A percentile compares a stretch with the other conserved stretches of the same genome.
phyloP scores from a whole-genome alignment of 2,113 vertebrate genomes.

The Bambusicola thoracicus region DNA sequence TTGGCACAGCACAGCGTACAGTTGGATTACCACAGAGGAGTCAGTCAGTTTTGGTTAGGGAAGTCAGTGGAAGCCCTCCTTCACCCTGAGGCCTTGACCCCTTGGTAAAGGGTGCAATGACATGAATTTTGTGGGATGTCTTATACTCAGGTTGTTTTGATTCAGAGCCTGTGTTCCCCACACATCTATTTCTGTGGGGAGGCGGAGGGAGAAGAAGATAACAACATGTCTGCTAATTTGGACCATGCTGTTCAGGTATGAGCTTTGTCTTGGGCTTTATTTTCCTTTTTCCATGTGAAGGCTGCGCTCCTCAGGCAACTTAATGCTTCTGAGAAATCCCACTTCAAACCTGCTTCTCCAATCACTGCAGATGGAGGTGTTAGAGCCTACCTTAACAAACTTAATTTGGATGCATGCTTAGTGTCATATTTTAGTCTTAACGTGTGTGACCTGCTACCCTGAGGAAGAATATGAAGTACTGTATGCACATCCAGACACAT shows the following conservation, averaged over 20 bases:
- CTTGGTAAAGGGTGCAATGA: not conserved
- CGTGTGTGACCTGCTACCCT: not conserved
- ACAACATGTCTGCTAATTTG: not conserved
- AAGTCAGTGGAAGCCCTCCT: not conserved
- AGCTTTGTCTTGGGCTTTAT: not conserved
- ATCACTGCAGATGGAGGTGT: not conserved
- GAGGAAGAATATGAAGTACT: not conserved
- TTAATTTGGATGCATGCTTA: not conserved
- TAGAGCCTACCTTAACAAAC: not conserved
- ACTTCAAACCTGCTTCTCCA: not conserved
- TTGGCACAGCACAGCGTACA: not conserved
- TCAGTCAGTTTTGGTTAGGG: not conserved
- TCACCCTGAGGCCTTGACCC: not conserved
- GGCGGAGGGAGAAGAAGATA: not conserved
- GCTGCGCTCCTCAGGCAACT: not conserved
- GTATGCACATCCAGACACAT: not conserved
- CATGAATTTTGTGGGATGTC: not conserved
- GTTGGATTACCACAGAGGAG: not conserved
- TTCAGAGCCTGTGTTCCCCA: not conserved
- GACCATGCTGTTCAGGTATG: not conserved
- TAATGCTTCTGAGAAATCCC: not conserved
- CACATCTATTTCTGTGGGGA: not conserved
- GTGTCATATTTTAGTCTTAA: not conserved
- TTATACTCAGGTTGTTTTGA: not conserved
- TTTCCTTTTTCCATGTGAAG: not conserved